These are phyloP conservation scores for Sinocyclocheilus grahami DNA, from an alignment of 2,113 vertebrate genomes.

Conservation along the genomic window DNA sequence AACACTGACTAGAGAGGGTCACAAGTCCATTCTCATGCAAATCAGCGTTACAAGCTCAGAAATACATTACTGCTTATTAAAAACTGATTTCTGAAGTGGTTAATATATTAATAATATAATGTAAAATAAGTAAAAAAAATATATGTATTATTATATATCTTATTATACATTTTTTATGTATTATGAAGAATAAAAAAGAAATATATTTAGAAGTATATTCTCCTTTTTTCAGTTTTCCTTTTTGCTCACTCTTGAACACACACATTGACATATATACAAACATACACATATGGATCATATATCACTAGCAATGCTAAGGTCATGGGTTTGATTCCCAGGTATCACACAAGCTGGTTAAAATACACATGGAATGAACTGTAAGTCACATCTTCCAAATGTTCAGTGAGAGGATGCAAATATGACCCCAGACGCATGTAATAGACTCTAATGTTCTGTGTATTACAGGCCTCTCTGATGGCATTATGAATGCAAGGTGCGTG, in stretches of 20 bases:
- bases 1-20: constrained; percentile 6
- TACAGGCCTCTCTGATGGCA: constrained; percentile 7
- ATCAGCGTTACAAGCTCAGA: neutral
- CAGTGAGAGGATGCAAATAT: neutral
- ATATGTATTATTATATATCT: too few relatives aligned
- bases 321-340: neutral
- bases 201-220: too few relatives aligned
- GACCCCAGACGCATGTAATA: constrained; percentile 9
- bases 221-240: too few relatives aligned
- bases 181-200: too few relatives aligned
- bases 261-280: neutral
- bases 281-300: neutral
- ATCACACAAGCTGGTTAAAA: neutral
- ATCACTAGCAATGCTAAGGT: neutral
- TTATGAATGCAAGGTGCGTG: constrained; percentile 39
- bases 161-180: too few relatives aligned
- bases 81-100: neutral
- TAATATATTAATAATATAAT: too few relatives aligned
- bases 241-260: neutral
- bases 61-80: neutral
- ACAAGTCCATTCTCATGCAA: neutral
- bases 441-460: neutral
- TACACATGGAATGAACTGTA: neutral
- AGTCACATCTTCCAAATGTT: constrained; percentile 1
- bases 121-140: too few relatives aligned